These are phyloP conservation scores for Oncorhynchus tshawytscha DNA, from an alignment of 2,113 vertebrate species.

Conservation along the genomic window DNA sequence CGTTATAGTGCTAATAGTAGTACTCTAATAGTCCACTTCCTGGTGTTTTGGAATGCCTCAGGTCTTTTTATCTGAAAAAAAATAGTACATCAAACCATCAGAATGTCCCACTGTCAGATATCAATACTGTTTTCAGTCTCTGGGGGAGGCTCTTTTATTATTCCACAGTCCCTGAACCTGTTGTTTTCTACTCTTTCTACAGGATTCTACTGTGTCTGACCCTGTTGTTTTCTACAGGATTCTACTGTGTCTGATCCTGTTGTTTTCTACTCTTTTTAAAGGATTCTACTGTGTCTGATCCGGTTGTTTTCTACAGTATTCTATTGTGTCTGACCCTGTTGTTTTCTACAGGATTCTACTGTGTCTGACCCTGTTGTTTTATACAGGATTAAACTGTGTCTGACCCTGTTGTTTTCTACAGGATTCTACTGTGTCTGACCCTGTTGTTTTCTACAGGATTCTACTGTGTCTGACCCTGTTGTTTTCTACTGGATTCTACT, in stretches of 20 bases:
- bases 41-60: too few relatives aligned
- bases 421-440: neutral
- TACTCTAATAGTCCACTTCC: too few relatives aligned
- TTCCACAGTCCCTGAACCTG: neutral
- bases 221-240: neutral
- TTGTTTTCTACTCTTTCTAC: constrained; percentile 16
- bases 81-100: too few relatives aligned
- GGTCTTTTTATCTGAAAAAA: too few relatives aligned
- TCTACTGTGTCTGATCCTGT: too few relatives aligned
- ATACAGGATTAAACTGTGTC: neutral
- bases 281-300: constrained; percentile 53
- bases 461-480: constrained; percentile 13
- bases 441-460: constrained; percentile 63
- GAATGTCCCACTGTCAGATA: too few relatives aligned
- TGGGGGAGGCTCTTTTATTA: neutral
- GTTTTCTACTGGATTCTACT: neutral
- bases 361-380: too few relatives aligned
- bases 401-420: neutral
- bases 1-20: too few relatives aligned
- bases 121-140: neutral
- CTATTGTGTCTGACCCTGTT: neutral
- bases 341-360: constrained; percentile 63
- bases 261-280: constrained; percentile 26
- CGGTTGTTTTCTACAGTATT: constrained; percentile 62
- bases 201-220: constrained; percentile 66